Evolutionary conservation across 1,140 invertebrate genomes (phyloP), one percentile per base, ranked within the genome.

Genomic region (Condylostylus longicornis): DNA sequence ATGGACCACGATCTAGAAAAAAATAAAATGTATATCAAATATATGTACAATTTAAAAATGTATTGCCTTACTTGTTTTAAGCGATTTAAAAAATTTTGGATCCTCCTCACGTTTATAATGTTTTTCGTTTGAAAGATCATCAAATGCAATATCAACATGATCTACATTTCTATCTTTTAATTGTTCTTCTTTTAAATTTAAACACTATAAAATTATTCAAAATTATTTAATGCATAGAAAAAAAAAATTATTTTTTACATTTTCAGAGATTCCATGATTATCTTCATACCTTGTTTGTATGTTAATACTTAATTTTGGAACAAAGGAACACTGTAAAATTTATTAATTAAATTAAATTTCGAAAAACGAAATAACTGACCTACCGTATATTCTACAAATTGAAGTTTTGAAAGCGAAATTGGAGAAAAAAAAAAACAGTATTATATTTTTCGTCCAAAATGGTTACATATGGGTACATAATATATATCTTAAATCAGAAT

Each of bases 81-180:
- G 66, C 0, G 85, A 91, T 61, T 84, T 79, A 50, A 82, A 90
- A 44, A 76, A 80, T 50, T 77, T 78, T 7, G 78, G 76, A 62
- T 88, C 83, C 59, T 91, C 87, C 47, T 81, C 76, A 51, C 82
- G 79, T 58, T 91, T 93, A 49, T 91, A 94, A 57, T 90, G 79
- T 58, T 87, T 85, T 5, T 79, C 71, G 45, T 64, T 68, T 29
- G 68, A 69, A 21, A 91, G 63, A 56, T 86, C 81, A 67, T 94
- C 87, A 51, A 81, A 86, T 1, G 79, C 85, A 50, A 94, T 91
- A 50, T 93, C 88, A 39, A 91, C 53, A 49, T 74, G 70, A 52
- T 91, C 87, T 6, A 93, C 75, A 37, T 73, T 70, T 39, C 85
- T 67, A 30, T 67, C 66, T 38, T 73, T 69, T 34, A 89, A 50